phyloP scores from a whole-genome alignment of 2,888 invertebrate species.

The Bombylius major region DNA sequence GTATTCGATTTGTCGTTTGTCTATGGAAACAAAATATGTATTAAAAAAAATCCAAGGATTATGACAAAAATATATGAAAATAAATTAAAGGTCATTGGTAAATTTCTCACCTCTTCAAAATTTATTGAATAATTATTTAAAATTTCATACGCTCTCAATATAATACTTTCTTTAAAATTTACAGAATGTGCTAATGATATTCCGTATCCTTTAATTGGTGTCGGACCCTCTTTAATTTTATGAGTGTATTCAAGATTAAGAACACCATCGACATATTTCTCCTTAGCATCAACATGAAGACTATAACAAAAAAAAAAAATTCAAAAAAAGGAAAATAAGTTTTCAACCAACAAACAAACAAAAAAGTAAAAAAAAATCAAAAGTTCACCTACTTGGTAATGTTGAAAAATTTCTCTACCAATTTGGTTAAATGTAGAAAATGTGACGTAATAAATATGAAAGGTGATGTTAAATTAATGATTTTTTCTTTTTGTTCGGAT shows the following conservation, averaged over 20 bases:
- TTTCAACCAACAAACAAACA: background rate
- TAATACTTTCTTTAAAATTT: slow-evolving; percentile 11
- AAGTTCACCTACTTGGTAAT: slow-evolving; percentile 54
- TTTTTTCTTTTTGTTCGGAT: background rate
- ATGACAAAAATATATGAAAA: too few relatives aligned
- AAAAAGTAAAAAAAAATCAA: too few relatives aligned
- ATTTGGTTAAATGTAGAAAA: slow-evolving; percentile 49
- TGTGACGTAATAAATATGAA: slow-evolving; percentile 63
- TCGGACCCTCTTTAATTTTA: slow-evolving; percentile 14
- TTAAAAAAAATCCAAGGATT: too few relatives aligned
- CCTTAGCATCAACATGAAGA: slow-evolving; percentile 39
- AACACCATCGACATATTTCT: slow-evolving; percentile 13
- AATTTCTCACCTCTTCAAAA: background rate
- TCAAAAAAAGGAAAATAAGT: background rate
- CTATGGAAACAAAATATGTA: too few relatives aligned
- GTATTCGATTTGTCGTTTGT: background rate
- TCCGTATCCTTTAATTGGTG: slow-evolving; percentile 15
- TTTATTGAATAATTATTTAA: slow-evolving; percentile 1
- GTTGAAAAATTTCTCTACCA: slow-evolving; percentile 52
- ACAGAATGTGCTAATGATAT: slow-evolving; percentile 14
- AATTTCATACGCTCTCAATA: slow-evolving; percentile 13
- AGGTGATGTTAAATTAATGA: slow-evolving; percentile 24
- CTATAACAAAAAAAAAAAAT: slow-evolving; percentile 24
- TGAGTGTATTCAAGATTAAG: slow-evolving; percentile 15
- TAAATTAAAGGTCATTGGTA: too few relatives aligned